Evolutionary conservation across 2,888 invertebrate species (phyloP), one percentile per base, ranked within the genome.

Genomic region (Thalpophila matura): DNA sequence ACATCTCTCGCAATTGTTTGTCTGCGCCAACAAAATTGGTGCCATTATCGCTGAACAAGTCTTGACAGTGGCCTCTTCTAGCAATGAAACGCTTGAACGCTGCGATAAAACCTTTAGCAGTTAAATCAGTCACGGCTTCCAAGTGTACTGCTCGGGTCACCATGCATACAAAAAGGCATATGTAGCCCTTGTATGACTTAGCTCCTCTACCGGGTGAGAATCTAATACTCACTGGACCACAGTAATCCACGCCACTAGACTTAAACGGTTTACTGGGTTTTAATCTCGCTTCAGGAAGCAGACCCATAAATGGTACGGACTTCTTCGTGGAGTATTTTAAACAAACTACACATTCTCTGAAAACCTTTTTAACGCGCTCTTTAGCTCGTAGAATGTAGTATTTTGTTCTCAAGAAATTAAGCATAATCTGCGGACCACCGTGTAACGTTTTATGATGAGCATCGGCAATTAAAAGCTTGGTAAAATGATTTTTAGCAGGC

Each of bases 1-100:
- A 49, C 57, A 57, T 54, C 6, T 54, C 43, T 26, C 29, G 26
- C 14, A 55, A n/a, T n/a, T n/a, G n/a, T n/a, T n/a, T n/a, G n/a
- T n/a, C n/a, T n/a, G n/a, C n/a, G n/a, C n/a, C n/a, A n/a, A n/a
- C n/a, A n/a, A n/a, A n/a, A n/a, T n/a, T n/a, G n/a, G n/a, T n/a
- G n/a, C n/a, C n/a, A n/a, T n/a, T n/a, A n/a, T n/a, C n/a, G n/a
- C n/a, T n/a, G n/a, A n/a, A n/a, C n/a, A n/a, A n/a, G n/a, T n/a
- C n/a, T n/a, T n/a, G n/a, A n/a, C n/a, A n/a, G n/a, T n/a, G n/a
- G n/a, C n/a, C n/a, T n/a, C n/a, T n/a, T n/a, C n/a, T n/a, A n/a
- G n/a, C n/a, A n/a, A n/a, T n/a, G n/a, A n/a, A n/a, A n/a, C n/a
- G n/a, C n/a, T n/a, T n/a, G n/a, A n/a, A n/a, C n/a, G n/a, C n/a